Evolutionary conservation across 2,888 invertebrate genomes (phyloP), one percentile per base, ranked within the genome.

Genomic region (Tenthredo distinguenda): DNA sequence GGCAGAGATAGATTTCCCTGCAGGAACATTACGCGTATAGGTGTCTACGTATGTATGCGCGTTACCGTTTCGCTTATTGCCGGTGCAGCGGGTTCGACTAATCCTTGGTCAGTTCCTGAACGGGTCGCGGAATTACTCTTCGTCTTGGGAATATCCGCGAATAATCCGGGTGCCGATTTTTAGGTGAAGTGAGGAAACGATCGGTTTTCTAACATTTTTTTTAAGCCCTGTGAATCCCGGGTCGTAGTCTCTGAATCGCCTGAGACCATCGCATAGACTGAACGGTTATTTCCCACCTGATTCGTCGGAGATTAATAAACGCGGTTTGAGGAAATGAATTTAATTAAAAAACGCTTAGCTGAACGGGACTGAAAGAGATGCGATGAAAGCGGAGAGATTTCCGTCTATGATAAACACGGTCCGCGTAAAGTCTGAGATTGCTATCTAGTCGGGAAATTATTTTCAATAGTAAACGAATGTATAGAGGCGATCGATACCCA

Each of bases 1-100:
- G 26, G 62, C 26, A 26, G 62, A 37, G 71, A 71, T 71, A 71
- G 37, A 71, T 71, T 71, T 71, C 71, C 71, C 71, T 71, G 34
- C 71, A 71, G 34, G 15, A 71, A 18, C 34, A 34, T 34, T 37
- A 31, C 18, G 71, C 18, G 71, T 18, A 31, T 71, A 18, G 34
- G 37, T 18, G 37, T 18, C 12, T n/a, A 9, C 21, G 12, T n/a
- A 62, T 62, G 12, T 37, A 21, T 21, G 12, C 37, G 21, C 7
- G 26, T 7, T n/a, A 62, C 62, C 9, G 10, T 26, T 62, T 21
- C 62, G 55, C n/a, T 55, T 43, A 43, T 43, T 43, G 40, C 40
- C 40, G 40, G 40, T 10, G 2, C 40, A 43, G 40, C 4, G 47
- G 2, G 1, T n/a, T n/a, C 0, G n/a, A 55, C 55, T 6, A n/a